A percentile compares a stretch with the other conserved stretches of the same genome.
Evolutionary conservation across 2,113 vertebrate genomes (phyloP).

Genomic region (Lycaon pictus): DNA sequence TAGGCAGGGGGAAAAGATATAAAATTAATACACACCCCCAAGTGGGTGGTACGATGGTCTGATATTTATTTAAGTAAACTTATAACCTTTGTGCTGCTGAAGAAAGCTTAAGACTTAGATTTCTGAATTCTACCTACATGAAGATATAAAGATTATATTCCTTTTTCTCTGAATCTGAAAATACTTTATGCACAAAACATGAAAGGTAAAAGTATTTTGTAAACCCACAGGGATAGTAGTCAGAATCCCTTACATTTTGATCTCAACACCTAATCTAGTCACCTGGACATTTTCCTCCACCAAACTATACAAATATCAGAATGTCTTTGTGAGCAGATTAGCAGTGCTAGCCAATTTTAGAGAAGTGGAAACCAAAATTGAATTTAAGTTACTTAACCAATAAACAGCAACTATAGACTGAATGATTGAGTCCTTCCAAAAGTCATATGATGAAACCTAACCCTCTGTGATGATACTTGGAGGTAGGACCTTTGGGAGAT

Average conservation of each 20-base stretch:
- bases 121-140: constrained; percentile 28
- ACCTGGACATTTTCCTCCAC: not conserved
- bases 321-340: not conserved
- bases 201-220: not conserved
- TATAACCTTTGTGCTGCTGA: constrained; percentile 7
- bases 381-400: not conserved
- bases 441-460: not conserved
- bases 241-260: not conserved
- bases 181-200: not conserved
- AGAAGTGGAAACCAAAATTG: constrained; percentile 10
- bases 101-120: constrained; percentile 36
- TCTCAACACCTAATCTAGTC: not conserved
- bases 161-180: constrained; percentile 25
- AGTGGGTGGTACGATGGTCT: not conserved
- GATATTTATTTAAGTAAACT: constrained; percentile 48
- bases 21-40: constrained; percentile 30
- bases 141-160: constrained; percentile 50
- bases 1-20: constrained; percentile 1
- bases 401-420: not conserved
- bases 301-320: not conserved
- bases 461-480: not conserved
- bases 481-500: not conserved
- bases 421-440: not conserved
- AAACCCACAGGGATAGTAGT: not conserved
- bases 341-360: constrained; percentile 44